These are phyloP conservation scores for Rhinatrema bivittatum DNA, from an alignment of 2,797 vertebrate genomes.

Conservation along the genomic window DNA sequence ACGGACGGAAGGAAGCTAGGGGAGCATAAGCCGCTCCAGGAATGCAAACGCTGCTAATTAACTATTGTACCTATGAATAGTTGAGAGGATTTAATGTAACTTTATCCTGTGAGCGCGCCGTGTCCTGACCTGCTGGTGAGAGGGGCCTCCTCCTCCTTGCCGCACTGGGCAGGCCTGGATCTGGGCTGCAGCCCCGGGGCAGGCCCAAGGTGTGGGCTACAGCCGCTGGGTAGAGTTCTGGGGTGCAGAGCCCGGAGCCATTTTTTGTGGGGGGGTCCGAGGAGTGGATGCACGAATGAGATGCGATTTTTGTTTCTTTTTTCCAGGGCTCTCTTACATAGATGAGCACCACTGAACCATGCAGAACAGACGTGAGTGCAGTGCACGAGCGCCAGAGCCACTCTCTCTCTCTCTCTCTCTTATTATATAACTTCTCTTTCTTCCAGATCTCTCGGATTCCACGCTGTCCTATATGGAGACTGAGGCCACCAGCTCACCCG, in stretches of 20 bases:
- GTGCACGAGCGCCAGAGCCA: fast-evolving
- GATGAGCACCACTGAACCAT: too few relatives aligned
- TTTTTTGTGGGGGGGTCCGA: too few relatives aligned
- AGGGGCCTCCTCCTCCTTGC: too few relatives aligned
- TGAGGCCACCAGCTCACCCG: conserved; percentile 86
- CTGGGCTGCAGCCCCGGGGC: too few relatives aligned
- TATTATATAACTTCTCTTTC: too few relatives aligned
- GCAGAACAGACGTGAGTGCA: neutral
- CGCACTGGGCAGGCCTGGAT: too few relatives aligned
- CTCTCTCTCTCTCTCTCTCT: too few relatives aligned
- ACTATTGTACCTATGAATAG: conserved; percentile 71
- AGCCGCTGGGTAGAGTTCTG: too few relatives aligned
- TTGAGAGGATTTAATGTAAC: conserved; percentile 70
- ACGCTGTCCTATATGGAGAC: conserved; percentile 99
- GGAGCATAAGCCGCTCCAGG: conserved; percentile 77
- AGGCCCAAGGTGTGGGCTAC: neutral
- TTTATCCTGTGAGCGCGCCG: conserved; percentile 59
- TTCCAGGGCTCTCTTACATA: neutral
- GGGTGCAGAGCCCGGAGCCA: too few relatives aligned
- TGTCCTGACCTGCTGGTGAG: conserved; percentile 72
- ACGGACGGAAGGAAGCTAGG: conserved; percentile 63
- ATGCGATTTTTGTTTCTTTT: neutral
- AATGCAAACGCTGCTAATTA: conserved; percentile 86
- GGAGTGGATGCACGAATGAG: too few relatives aligned
- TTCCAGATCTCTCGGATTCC: conserved; percentile 90